Conservation (phyloP, 2,888 invertebrate genomes). For the Leuctra nigra region DNA sequence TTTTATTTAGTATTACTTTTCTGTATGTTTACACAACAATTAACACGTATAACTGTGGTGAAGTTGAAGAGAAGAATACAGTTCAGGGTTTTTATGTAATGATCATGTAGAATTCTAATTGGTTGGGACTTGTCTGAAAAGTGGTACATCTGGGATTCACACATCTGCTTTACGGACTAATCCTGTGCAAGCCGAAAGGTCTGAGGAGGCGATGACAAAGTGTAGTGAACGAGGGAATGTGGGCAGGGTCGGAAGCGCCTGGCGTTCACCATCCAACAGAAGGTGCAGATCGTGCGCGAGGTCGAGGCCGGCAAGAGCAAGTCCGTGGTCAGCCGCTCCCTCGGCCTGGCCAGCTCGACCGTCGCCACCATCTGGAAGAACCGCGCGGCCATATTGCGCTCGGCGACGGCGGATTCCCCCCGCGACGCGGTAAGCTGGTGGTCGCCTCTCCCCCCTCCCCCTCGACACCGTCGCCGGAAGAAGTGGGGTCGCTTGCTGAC, state of each 20-base stretch:
- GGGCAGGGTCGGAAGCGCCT: constrained; percentile 51
- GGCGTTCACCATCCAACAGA: constrained; percentile 53
- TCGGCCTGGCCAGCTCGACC: constrained; percentile 50
- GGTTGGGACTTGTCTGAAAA: too few relatives aligned
- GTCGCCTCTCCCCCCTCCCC: not conserved
- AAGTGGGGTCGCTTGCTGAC: too few relatives aligned
- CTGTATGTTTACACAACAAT: too few relatives aligned
- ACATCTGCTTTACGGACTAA: too few relatives aligned
- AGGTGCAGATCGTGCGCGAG: constrained; percentile 53
- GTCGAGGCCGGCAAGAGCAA: constrained; percentile 52
- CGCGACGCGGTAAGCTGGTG: not conserved
- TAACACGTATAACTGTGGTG: too few relatives aligned
- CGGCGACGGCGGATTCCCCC: not conserved
- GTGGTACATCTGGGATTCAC: too few relatives aligned
- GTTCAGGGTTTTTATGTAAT: too few relatives aligned
- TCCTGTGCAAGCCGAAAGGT: too few relatives aligned
- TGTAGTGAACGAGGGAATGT: not conserved
- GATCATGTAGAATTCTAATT: too few relatives aligned
- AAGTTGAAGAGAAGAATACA: too few relatives aligned
- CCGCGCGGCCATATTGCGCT: constrained; percentile 32
- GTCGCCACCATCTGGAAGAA: constrained; percentile 53
- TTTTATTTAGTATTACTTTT: too few relatives aligned
- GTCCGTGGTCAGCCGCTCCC: constrained; percentile 49
- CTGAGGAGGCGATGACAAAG: too few relatives aligned
- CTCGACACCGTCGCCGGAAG: not conserved